A percentile compares a stretch with the other conserved stretches of the same genome.
phyloP scores from a whole-genome alignment of 2,113 vertebrate genomes.

The Athene noctua region DNA sequence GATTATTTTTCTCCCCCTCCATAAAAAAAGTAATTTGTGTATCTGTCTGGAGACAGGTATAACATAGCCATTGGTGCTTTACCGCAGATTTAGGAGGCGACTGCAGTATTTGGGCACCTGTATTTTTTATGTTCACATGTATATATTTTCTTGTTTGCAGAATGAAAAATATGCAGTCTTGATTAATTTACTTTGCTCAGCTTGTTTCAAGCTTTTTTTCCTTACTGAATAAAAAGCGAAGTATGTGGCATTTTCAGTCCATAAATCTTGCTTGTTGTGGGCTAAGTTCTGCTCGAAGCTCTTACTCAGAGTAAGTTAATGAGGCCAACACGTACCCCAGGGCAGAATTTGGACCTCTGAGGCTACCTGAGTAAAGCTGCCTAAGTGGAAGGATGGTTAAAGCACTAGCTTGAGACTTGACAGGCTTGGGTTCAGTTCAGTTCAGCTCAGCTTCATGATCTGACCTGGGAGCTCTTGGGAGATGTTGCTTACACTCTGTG shows the following conservation, averaged over 20 bases:
- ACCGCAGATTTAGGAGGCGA: not conserved
- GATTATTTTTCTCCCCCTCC: not conserved
- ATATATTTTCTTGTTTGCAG: constrained; percentile 48
- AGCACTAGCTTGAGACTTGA: not conserved
- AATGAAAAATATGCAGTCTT: constrained; percentile 30
- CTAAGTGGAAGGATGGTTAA: not conserved
- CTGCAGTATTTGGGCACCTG: constrained; percentile 19
- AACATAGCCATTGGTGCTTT: not conserved
- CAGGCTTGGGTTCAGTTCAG: not conserved
- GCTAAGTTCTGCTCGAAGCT: not conserved
- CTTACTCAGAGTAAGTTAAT: constrained; percentile 14
- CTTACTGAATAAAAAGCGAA: constrained; percentile 7
- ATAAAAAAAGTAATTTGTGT: not conserved
- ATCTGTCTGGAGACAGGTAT: not conserved
- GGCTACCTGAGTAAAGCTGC: not conserved
- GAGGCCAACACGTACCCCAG: not conserved
- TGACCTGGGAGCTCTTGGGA: not conserved
- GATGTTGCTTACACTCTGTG: not conserved
- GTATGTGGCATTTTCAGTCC: constrained; percentile 47
- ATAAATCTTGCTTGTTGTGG: constrained; percentile 48
- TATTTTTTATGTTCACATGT: constrained; percentile 44
- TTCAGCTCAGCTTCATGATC: not conserved
- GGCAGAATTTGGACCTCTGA: constrained; percentile 11
- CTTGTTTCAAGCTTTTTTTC: not conserved
- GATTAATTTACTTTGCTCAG: not conserved